Evolutionary conservation across 1,140 invertebrate genomes (phyloP).

Genomic region (Hypothenemus hampei): DNA sequence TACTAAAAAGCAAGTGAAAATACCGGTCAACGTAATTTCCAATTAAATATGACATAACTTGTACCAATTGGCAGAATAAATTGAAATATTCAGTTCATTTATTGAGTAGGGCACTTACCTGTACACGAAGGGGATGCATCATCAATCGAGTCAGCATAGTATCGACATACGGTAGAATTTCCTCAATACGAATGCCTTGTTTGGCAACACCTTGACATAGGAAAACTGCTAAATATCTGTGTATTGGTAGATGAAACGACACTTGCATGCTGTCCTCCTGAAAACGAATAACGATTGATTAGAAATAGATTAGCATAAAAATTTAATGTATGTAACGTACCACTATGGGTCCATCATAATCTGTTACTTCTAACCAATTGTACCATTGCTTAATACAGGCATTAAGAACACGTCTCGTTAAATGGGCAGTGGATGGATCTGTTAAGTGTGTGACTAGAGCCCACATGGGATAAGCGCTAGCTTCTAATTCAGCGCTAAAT

Average conservation of each 20-base stretch:
- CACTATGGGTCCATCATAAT: constrained; percentile 64
- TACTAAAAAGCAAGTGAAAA: no score
- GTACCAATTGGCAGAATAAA: no score
- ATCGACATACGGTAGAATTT: constrained; percentile 73
- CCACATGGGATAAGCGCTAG: constrained; percentile 96
- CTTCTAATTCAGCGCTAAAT: constrained; percentile 94
- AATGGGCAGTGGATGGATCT: constrained; percentile 62
- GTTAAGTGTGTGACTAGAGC: constrained; percentile 83
- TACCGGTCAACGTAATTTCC: no score
- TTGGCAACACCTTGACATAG: constrained; percentile 81
- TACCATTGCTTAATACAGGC: constrained; percentile 71
- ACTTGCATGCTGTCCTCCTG: constrained; percentile 75
- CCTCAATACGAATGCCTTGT: constrained; percentile 69
- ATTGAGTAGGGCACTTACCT: no score
- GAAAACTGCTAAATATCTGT: constrained; percentile 90
- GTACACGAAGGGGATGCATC: constrained; percentile 86
- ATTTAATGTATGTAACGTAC: constrained; percentile 46
- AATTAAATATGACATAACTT: no score
- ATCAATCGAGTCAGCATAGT: constrained; percentile 77
- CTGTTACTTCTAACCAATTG: constrained; percentile 82
- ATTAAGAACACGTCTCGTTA: constrained; percentile 69
- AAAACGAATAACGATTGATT: no score
- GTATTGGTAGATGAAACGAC: constrained; percentile 92
- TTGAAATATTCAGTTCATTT: no score
- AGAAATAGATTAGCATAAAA: not conserved